Percentiles rank a stretch among this genome's conserved stretches.
Evolutionary conservation across 2,113 vertebrate genomes (phyloP).

Genomic region (Myrmophylax atrothorax): DNA sequence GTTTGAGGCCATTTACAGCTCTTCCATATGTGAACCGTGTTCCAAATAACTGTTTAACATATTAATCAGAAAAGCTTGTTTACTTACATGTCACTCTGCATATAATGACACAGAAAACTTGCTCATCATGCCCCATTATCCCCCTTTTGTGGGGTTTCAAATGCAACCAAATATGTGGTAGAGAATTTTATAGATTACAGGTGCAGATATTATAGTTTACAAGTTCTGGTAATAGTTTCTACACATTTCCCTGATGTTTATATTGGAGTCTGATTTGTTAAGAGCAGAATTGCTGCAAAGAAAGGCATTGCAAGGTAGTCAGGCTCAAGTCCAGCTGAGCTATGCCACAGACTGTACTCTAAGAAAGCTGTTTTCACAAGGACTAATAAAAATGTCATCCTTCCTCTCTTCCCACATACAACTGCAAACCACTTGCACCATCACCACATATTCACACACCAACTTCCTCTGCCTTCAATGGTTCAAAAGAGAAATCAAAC

Average conservation of each 20-base stretch:
- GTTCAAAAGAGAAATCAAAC: neutral
- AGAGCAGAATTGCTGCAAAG: neutral
- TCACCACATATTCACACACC: neutral
- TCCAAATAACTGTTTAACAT: neutral
- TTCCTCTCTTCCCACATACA: neutral
- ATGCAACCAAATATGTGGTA: neutral
- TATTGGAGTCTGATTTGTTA: neutral
- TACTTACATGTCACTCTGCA: too few species aligned
- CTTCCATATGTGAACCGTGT: neutral
- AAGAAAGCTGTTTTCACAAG: neutral
- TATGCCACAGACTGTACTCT: neutral
- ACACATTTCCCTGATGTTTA: neutral
- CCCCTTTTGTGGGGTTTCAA: neutral
- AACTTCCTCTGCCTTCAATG: neutral
- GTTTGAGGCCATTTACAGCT: neutral
- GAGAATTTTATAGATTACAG: neutral
- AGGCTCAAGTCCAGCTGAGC: neutral
- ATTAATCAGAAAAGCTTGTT: neutral
- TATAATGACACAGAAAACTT: neutral
- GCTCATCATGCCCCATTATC: neutral
- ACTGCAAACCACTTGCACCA: neutral
- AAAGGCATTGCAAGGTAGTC: neutral
- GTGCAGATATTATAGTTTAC: neutral
- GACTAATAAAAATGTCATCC: neutral
- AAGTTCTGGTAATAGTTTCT: neutral